These are phyloP conservation scores for Erynnis tages DNA, from an alignment of 2,888 invertebrate genomes.

Conservation along the genomic window DNA sequence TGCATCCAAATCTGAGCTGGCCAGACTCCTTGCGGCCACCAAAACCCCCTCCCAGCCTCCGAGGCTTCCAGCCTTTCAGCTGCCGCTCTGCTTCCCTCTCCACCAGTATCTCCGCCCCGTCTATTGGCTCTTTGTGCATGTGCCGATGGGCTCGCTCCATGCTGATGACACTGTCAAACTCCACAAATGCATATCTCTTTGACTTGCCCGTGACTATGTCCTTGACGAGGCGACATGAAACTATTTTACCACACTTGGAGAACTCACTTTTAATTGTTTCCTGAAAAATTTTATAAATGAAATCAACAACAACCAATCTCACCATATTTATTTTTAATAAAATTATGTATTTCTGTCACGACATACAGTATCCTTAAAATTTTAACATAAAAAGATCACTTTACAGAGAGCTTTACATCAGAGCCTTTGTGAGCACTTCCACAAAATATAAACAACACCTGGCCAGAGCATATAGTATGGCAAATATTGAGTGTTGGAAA, in stretches of 20 bases:
- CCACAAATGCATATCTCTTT: constrained; percentile 93
- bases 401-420: no score
- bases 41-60: constrained; percentile 93
- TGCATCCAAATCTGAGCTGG: constrained; percentile 92
- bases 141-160: constrained; percentile 83
- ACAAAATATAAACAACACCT: no score
- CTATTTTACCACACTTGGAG: constrained; percentile 84
- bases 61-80: constrained; percentile 90
- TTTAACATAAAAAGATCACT: no score
- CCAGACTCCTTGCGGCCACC: constrained; percentile 93
- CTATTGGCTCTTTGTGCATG: constrained; percentile 82
- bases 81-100: constrained; percentile 89
- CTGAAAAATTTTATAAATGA: constrained; percentile 48
- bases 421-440: no score
- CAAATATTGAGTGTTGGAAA: no score
- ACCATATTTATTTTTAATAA: no score
- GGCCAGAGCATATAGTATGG: no score
- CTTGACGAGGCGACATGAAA: constrained; percentile 84
- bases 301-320: no score
- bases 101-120: constrained; percentile 85
- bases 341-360: no score
- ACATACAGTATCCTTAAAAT: no score
- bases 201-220: constrained; percentile 93
- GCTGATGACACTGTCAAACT: constrained; percentile 83
- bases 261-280: constrained; percentile 80